Percentiles rank a stretch among this genome's conserved stretches.
phyloP scores from a whole-genome alignment of 2,113 vertebrate species.

The Salminus brasiliensis region DNA sequence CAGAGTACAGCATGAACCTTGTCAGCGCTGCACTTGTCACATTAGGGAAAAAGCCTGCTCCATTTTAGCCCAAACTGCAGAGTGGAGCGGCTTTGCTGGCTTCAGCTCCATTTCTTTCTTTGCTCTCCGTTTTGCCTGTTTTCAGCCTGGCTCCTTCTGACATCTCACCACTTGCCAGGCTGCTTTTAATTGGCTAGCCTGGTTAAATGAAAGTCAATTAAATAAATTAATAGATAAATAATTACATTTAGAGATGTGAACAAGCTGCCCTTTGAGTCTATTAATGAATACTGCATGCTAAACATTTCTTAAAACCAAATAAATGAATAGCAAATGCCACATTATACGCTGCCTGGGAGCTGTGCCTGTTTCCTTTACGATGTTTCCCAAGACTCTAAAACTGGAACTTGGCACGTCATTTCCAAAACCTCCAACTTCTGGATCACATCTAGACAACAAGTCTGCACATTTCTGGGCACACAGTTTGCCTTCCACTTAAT shows the following conservation, averaged over 20 bases:
- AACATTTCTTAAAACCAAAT: not conserved
- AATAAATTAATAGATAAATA: not conserved
- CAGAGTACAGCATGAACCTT: conserved; percentile 31
- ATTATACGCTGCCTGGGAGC: not conserved
- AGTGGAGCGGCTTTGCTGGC: conserved; percentile 34
- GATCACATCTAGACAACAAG: not conserved
- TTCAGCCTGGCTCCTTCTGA: conserved; percentile 37
- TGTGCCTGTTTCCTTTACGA: not conserved
- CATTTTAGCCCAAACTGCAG: conserved; percentile 30
- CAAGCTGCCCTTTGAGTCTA: not conserved
- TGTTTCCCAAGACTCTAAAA: no score
- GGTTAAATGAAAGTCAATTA: not conserved
- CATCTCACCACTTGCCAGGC: not conserved
- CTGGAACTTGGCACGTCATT: not conserved
- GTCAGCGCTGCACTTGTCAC: conserved; percentile 30
- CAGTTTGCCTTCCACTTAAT: not conserved
- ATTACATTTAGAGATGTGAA: not conserved
- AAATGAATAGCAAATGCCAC: not conserved
- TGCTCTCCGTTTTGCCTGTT: conserved; percentile 31
- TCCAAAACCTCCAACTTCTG: not conserved
- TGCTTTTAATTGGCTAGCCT: not conserved
- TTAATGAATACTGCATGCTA: not conserved
- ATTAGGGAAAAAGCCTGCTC: conserved; percentile 30
- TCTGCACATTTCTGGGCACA: not conserved
- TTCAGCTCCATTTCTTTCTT: conserved; percentile 20